phyloP scores from a whole-genome alignment of 1,140 invertebrate species.

The Harlomillsia oculata region DNA sequence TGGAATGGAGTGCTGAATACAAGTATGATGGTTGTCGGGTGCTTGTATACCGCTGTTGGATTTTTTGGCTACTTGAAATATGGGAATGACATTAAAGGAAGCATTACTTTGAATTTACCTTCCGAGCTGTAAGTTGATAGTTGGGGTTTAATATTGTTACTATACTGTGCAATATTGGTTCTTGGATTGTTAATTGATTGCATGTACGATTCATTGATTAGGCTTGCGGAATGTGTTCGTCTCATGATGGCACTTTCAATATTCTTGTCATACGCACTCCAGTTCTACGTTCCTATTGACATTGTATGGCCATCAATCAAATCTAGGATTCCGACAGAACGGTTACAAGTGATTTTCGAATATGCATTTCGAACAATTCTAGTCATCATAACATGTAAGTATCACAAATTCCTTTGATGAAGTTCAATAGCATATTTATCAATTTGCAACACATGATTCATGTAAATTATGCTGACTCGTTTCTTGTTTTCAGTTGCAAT shows the following conservation, averaged over 20 bases:
- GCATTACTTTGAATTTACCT: constrained; percentile 75
- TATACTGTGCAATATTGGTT: constrained; percentile 5
- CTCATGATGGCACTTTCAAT: constrained; percentile 75
- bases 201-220: constrained; percentile 43
- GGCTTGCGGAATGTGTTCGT: constrained; percentile 67
- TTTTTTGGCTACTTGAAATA: constrained; percentile 88
- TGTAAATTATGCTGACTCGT: not conserved
- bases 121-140: constrained; percentile 55
- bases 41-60: constrained; percentile 70
- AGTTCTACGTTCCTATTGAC: constrained; percentile 84
- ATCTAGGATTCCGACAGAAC: constrained; percentile 49
- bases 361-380: constrained; percentile 56
- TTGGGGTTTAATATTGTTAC: not conserved
- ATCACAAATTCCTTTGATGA: not conserved
- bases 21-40: constrained; percentile 73
- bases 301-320: constrained; percentile 71
- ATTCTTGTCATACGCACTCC: constrained; percentile 76
- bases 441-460: not conserved
- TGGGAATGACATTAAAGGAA: constrained; percentile 64
- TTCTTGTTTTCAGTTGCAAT: constrained; percentile 59
- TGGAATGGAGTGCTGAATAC: constrained; percentile 76
- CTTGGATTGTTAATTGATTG: not conserved
- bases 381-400: constrained; percentile 70
- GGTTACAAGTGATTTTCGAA: constrained; percentile 53
- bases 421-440: not conserved